These are phyloP conservation scores for Cichladusa arquata DNA, from an alignment of 2,113 vertebrate genomes.

Conservation along the genomic window DNA sequence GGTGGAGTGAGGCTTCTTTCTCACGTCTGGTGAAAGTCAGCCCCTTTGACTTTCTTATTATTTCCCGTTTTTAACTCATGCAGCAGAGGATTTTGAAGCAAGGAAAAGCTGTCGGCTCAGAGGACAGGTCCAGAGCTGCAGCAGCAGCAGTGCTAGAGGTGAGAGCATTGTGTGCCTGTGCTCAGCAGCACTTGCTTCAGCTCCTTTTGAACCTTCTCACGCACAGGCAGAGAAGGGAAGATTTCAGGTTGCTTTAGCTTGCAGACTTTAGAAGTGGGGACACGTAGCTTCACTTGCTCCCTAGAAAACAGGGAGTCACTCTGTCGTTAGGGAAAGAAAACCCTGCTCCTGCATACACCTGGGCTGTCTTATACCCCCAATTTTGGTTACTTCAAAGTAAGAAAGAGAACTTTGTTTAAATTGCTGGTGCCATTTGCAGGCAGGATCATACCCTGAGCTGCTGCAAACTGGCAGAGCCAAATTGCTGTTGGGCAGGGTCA, in stretches of 20 bases:
- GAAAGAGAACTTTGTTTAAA: neutral
- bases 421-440: neutral
- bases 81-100: neutral
- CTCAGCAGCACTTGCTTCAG: neutral
- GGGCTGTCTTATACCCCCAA: fast-evolving
- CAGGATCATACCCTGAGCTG: neutral
- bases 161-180: neutral
- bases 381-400: neutral
- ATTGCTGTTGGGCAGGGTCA: neutral
- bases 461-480: neutral
- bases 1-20: neutral
- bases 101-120: neutral
- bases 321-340: neutral
- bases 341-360: neutral
- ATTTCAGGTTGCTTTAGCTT: neutral
- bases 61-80: neutral
- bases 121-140: neutral
- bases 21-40: neutral
- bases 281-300: fast-evolving
- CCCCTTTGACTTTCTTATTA: neutral
- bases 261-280: neutral
- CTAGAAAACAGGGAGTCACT: neutral
- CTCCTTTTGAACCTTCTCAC: neutral
- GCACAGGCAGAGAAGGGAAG: neutral
- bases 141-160: neutral